These are phyloP conservation scores for Octomys mimax DNA, from an alignment of 2,797 vertebrate genomes.

Conservation along the genomic window DNA sequence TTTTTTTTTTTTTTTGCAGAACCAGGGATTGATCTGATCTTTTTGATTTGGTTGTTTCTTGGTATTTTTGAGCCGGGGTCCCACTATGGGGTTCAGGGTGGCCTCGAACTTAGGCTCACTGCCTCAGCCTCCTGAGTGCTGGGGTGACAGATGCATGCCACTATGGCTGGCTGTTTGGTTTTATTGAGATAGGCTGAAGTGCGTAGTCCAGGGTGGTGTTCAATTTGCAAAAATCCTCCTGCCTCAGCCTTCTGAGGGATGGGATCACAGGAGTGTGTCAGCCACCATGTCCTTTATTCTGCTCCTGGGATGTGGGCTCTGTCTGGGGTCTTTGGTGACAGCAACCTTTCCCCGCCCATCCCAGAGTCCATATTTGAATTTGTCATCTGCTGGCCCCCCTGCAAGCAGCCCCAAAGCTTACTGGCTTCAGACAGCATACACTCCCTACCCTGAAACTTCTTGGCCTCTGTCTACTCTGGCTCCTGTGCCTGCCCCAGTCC, in stretches of 20 bases:
- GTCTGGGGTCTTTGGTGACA: not conserved
- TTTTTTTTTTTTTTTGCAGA: not conserved
- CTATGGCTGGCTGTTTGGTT: not conserved
- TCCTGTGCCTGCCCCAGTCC: not conserved
- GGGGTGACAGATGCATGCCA: not conserved
- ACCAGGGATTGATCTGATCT: not conserved
- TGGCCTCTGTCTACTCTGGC: not conserved
- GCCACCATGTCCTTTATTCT: not conserved
- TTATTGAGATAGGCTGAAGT: not conserved
- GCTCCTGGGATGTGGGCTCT: not conserved
- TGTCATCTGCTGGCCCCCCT: not conserved
- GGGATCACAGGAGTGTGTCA: not conserved
- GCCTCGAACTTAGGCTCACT: not conserved
- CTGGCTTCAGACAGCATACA: not conserved
- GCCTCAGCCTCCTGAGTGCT: not conserved
- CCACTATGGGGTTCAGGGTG: too few species aligned
- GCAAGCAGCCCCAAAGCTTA: not conserved
- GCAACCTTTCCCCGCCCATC: not conserved
- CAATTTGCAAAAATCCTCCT: not conserved
- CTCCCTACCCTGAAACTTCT: not conserved
- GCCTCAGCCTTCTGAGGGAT: not conserved
- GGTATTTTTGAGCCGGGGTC: not conserved
- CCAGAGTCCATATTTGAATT: not conserved
- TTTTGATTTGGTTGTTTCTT: not conserved
- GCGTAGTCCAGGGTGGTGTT: not conserved